Base-by-base conservation (phyloP, 2,113 vertebrate genomes). In the Triplophysa dalaica region DNA sequence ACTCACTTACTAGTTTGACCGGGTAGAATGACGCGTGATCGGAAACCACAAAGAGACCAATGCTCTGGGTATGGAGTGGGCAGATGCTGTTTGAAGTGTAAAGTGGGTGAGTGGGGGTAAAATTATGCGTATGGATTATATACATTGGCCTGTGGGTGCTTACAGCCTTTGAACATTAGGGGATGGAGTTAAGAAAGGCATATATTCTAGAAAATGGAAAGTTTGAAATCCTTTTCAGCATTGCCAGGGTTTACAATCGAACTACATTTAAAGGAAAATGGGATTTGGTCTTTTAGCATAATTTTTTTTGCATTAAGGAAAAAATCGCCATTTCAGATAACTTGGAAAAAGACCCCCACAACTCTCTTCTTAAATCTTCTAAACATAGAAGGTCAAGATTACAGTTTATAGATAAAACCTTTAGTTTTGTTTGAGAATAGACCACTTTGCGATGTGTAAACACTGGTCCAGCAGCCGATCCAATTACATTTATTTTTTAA, bases 201-300 rank as follows among this genome's bases (percentile, higher is more conserved):
- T 7, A 7, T 38, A 38, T 38, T 38, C 33, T 7, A 38, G 33
- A 38, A 38, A 38, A 38, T 38, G 33, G 33, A 38, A 38, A 38
- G 33, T 38, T 38, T 8, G 5, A 38, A 38, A 38, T 38, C 33
- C 7, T 38, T 38, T 38, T 38, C 29, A 58, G 17, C 11, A 60
- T 26, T 58, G 70, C 21, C 70, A 72, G 52, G 70, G 56, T 73
- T 41, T 60, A 73, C 10, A n/a, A 45, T 67, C n/a, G 11, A 13
- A 67, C 16, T 45, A 13, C 50, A 58, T 60, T 73, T 56, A 8
- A 29, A 14, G 70, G 26, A 33, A 52, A 56, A 17, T 58, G 56
- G 56, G 29, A 72, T 67, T 43, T 67, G 38, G 52, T 58, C 29
- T 3, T 29, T 29, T 29, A 29, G 29, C 29, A 0, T 29, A 29